Percentiles rank a stretch among this genome's conserved stretches.
Evolutionary conservation across 2,888 invertebrate species (phyloP).

Genomic region (Melinaea marsaeus): DNA sequence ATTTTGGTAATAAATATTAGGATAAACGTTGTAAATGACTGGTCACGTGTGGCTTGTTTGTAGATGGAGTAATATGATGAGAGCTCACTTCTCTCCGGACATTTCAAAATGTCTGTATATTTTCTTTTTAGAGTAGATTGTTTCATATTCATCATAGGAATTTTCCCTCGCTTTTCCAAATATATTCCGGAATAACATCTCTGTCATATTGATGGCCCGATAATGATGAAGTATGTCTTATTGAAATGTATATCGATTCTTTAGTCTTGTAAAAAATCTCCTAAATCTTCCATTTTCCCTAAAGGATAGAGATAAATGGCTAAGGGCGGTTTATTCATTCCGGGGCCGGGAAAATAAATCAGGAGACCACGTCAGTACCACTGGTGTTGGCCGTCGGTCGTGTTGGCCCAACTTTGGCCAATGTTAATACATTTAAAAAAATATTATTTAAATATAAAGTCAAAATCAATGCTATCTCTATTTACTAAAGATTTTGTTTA

Average conservation of each 20-base stretch:
- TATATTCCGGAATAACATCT: not conserved
- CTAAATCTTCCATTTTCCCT: slow-evolving; percentile 68
- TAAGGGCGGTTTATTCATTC: slow-evolving; percentile 63
- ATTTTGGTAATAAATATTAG: too few relatives aligned
- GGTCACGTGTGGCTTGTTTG: too few relatives aligned
- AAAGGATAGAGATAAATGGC: slow-evolving; percentile 71
- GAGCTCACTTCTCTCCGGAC: too few relatives aligned
- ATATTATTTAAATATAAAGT: too few relatives aligned
- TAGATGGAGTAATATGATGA: too few relatives aligned
- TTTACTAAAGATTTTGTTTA: too few relatives aligned
- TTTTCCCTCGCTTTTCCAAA: not conserved
- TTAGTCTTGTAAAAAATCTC: slow-evolving; percentile 43
- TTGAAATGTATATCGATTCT: slow-evolving; percentile 32
- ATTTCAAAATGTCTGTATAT: too few relatives aligned
- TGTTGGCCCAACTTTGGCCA: slow-evolving; percentile 1
- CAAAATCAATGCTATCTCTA: too few relatives aligned
- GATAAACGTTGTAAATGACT: too few relatives aligned
- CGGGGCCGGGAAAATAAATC: slow-evolving; percentile 43
- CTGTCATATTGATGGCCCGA: slow-evolving; percentile 20
- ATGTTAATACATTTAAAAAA: not conserved
- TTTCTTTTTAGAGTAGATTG: not conserved
- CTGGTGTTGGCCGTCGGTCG: slow-evolving; percentile 16
- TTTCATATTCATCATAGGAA: not conserved
- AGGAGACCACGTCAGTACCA: slow-evolving; percentile 28
- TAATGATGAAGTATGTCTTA: slow-evolving; percentile 23